phyloP scores from a whole-genome alignment of 2,888 invertebrate genomes.

The Eremobia ochroleuca region DNA sequence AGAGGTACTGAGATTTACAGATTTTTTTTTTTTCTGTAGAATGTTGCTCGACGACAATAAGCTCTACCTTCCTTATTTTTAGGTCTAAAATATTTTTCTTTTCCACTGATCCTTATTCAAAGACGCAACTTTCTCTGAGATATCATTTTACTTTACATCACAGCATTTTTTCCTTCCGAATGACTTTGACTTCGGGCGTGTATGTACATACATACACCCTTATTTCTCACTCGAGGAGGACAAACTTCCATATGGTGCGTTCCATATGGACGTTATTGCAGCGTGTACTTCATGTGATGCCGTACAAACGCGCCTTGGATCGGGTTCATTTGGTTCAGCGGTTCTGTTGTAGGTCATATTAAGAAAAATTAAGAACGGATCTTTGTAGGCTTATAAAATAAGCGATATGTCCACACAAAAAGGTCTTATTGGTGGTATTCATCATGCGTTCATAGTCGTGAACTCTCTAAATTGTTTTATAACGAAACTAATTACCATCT shows the following conservation, averaged over 20 bases:
- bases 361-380: slow-evolving; percentile 14
- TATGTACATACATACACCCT: slow-evolving; percentile 44
- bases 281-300: slow-evolving; percentile 46
- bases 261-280: slow-evolving; percentile 53
- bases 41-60: slow-evolving; percentile 33
- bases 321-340: slow-evolving; percentile 6
- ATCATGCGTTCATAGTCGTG: background rate
- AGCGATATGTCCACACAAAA: background rate
- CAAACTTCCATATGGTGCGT: slow-evolving; percentile 53
- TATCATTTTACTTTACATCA: slow-evolving; percentile 50
- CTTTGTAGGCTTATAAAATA: background rate
- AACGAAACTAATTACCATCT: background rate
- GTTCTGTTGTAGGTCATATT: slow-evolving; percentile 1
- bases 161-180: slow-evolving; percentile 47
- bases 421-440: background rate
- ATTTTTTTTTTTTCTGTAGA: slow-evolving; percentile 35
- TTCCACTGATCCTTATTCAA: slow-evolving; percentile 15
- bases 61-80: slow-evolving; percentile 26
- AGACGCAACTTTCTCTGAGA: slow-evolving; percentile 32
- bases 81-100: slow-evolving; percentile 32
- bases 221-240: slow-evolving; percentile 51
- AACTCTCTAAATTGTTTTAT: background rate
- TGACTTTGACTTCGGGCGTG: slow-evolving; percentile 42
- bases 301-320: slow-evolving; percentile 28
- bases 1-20: slow-evolving; percentile 57